phyloP scores from a whole-genome alignment of 1,140 invertebrate species.

The Drosophila nikananu region DNA sequence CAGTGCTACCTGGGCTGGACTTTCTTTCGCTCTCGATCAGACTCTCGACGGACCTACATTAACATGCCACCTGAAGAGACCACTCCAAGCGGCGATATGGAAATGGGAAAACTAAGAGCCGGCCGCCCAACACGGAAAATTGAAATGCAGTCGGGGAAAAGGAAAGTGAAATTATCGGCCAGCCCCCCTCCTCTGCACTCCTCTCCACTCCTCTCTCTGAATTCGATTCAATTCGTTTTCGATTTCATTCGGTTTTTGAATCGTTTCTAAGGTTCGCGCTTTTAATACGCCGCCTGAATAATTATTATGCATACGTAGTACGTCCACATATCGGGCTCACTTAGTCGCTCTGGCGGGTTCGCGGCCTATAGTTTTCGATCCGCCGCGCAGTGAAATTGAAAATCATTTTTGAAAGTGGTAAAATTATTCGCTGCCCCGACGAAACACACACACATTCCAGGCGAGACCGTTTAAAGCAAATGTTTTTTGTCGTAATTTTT shows the following conservation, averaged over 20 bases:
- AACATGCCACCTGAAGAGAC: constrained; percentile 70
- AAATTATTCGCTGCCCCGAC: constrained; percentile 65
- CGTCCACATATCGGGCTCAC: constrained; percentile 8
- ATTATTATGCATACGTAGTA: constrained; percentile 62
- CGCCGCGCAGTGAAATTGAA: constrained; percentile 74
- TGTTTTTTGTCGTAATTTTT: constrained; percentile 68
- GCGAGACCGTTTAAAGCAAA: constrained; percentile 70
- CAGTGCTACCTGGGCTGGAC: constrained; percentile 9
- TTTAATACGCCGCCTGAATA: constrained; percentile 73
- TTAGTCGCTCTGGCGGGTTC: constrained; percentile 13
- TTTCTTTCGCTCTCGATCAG: constrained; percentile 42
- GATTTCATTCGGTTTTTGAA: constrained; percentile 65
- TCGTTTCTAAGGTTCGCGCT: constrained; percentile 72
- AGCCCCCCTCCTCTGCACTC: background rate
- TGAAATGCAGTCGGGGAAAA: constrained; percentile 67
- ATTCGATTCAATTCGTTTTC: constrained; percentile 73
- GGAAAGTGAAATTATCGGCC: constrained; percentile 75
- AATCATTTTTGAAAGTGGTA: constrained; percentile 79
- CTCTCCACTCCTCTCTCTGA: background rate
- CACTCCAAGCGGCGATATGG: constrained; percentile 45
- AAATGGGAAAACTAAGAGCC: constrained; percentile 38
- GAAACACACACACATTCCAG: constrained; percentile 68
- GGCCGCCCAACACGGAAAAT: constrained; percentile 40
- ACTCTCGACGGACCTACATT: constrained; percentile 55
- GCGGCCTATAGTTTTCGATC: constrained; percentile 58